Evolutionary conservation across 2,888 invertebrate genomes (phyloP).

Genomic region (Drosophila suboccidentalis): DNA sequence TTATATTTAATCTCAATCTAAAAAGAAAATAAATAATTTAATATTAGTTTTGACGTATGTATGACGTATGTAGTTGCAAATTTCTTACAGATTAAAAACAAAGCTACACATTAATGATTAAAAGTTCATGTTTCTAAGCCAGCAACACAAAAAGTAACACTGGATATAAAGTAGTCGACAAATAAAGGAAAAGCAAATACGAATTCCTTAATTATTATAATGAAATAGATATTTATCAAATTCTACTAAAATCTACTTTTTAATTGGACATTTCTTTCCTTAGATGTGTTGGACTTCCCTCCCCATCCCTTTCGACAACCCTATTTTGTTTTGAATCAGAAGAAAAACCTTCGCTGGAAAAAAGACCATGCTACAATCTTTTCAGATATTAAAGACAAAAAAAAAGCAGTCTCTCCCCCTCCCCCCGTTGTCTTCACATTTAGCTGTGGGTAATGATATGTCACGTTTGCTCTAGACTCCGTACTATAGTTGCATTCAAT

Average conservation of each 20-base stretch:
- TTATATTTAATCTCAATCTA: too few species aligned
- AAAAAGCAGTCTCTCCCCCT: background rate
- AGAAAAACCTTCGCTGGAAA: conserved; percentile 43
- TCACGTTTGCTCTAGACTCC: conserved; percentile 69
- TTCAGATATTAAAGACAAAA: conserved; percentile 61
- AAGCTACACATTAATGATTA: too few species aligned
- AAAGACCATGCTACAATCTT: conserved; percentile 38
- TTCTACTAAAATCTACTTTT: background rate
- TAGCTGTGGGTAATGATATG: conserved; percentile 59
- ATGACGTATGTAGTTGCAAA: too few species aligned
- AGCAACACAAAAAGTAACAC: too few species aligned
- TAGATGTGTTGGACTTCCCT: background rate
- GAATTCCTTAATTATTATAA: background rate
- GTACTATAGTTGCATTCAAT: conserved; percentile 60
- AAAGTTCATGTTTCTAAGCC: too few species aligned
- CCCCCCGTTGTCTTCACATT: background rate
- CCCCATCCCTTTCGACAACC: background rate
- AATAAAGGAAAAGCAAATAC: background rate
- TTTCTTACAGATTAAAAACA: too few species aligned
- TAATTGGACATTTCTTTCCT: background rate
- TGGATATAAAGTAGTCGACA: too few species aligned
- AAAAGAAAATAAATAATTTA: too few species aligned
- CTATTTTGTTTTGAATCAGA: conserved; percentile 26
- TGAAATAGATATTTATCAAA: background rate
- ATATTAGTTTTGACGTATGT: too few species aligned